A percentile compares a stretch with the other conserved stretches of the same genome.
Conservation (phyloP, 2,888 invertebrate genomes). For the Autographa pulchrina region DNA sequence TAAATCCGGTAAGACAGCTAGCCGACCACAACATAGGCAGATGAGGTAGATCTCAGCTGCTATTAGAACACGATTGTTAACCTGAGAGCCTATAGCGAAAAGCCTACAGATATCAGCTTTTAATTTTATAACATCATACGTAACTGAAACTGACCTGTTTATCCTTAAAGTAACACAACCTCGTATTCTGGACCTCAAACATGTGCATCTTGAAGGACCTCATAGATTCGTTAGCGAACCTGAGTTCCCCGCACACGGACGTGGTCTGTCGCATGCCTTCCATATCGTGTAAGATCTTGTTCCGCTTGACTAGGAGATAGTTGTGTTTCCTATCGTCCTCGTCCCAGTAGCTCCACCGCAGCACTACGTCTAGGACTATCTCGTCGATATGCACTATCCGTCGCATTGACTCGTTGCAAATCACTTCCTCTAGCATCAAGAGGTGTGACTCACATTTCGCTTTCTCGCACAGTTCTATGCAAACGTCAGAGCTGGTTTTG, state of each 20-base stretch:
- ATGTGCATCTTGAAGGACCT: conserved; percentile 93
- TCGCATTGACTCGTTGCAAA: conserved; percentile 92
- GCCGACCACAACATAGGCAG: no score
- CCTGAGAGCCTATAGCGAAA: no score
- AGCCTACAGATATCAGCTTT: no score
- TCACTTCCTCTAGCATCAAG: conserved; percentile 94
- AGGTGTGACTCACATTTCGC: conserved; percentile 91
- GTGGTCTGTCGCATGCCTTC: conserved; percentile 89
- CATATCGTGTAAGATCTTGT: conserved; percentile 84
- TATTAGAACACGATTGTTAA: no score
- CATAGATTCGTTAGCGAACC: conserved; percentile 93
- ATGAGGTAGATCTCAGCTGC: no score
- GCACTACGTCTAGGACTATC: conserved; percentile 91
- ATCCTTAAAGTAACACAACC: conserved; percentile 94
- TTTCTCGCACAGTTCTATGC: conserved; percentile 92
- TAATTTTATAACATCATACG: not conserved
- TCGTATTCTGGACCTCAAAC: conserved; percentile 95
- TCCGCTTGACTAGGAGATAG: conserved; percentile 91
- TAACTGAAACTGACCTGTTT: conserved; percentile 85
- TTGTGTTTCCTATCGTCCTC: conserved; percentile 95
- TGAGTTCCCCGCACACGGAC: conserved; percentile 93
- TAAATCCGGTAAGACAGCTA: no score
- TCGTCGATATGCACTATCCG: conserved; percentile 94
- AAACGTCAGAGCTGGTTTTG: conserved; percentile 93
- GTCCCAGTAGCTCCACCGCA: conserved; percentile 97